phyloP scores from a whole-genome alignment of 2,888 invertebrate genomes.

The Bellardia bayeri region DNA sequence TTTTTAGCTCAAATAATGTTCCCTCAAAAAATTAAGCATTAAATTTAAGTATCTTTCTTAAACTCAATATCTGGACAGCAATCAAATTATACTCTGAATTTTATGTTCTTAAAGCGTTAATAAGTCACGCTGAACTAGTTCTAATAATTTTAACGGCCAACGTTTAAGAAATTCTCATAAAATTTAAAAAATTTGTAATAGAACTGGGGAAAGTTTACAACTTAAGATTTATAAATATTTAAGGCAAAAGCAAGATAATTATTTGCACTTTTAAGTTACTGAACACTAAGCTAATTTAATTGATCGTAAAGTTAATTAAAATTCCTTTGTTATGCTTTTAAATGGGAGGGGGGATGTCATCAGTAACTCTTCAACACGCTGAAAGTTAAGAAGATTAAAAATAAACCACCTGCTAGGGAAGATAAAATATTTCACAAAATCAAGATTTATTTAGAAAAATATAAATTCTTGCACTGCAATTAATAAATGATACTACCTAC shows the following conservation, averaged over 20 bases:
- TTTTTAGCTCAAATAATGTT: too few species aligned
- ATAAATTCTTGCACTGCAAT: not conserved
- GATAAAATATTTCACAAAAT: not conserved
- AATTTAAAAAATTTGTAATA: not conserved
- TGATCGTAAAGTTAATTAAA: constrained; percentile 27
- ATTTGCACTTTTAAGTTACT: not conserved
- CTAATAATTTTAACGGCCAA: not conserved
- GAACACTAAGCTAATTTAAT: constrained; percentile 6
- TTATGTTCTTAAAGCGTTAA: not conserved
- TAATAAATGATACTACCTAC: not conserved
- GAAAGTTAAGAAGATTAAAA: not conserved
- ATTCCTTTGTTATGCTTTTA: not conserved
- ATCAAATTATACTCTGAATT: not conserved
- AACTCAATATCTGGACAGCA: not conserved
- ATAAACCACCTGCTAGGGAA: constrained; percentile 18
- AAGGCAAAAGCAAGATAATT: not conserved
- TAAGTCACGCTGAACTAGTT: not conserved
- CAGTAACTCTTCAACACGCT: not conserved
- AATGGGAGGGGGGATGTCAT: not conserved
- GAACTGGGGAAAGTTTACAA: constrained; percentile 13
- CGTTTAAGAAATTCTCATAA: not conserved
- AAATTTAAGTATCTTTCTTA: not conserved
- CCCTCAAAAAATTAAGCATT: too few species aligned
- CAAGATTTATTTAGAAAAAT: not conserved
- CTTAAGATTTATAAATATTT: not conserved